Evolutionary conservation across 2,113 vertebrate species (phyloP), one percentile per base, ranked within the genome.

Genomic region (Callaeas wilsoni): DNA sequence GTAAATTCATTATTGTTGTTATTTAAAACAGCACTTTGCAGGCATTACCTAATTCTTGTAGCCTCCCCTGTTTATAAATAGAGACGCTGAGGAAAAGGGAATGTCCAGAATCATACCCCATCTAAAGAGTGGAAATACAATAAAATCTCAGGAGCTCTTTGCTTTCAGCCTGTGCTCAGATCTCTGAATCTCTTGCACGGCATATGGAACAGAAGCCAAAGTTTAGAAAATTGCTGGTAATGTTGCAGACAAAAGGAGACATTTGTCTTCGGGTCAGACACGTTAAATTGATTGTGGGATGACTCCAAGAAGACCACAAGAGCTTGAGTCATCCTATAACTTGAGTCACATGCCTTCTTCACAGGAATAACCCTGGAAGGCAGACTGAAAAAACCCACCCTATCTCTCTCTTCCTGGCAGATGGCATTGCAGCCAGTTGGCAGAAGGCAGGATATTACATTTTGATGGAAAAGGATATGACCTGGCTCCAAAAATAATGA

Each of bases 241-340:
- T 73, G 62, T 69, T 9, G 5, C 42, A 95, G 88, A 90, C 79
- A 88, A 92, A 88, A 93, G 68, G 70, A 94, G 79, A 84, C 53
- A 60, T 89, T 94, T 96, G 60, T 84, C 87, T 95, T 89, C 4
- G 7, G 75, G 86, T 83, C 87, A 94, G 94, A 77, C 67, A 59
- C 76, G 87, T 89, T 92, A 90, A 91, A 94, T 70, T 82, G 87
- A 87, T 94, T 93, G 94, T 93, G 82, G 85, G 85, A 90, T 4
- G n/a, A 80, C 89, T 89, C 92, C 81, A 93, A 64, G 62, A 94
- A 78, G 74, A 71, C 84, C 74, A 74, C 74, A 94, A 90, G 89
- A 92, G 75, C 67, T 92, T 96, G 92, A 96, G 79, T 95, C 94
- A 94, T 90, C 60, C 47, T 90, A 96, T 71, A 86, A 88, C 71